Percentiles rank a stretch among this genome's conserved stretches.
These are phyloP conservation scores for Fulmarus glacialis DNA, from an alignment of 2,113 vertebrate genomes.

Conservation along the genomic window DNA sequence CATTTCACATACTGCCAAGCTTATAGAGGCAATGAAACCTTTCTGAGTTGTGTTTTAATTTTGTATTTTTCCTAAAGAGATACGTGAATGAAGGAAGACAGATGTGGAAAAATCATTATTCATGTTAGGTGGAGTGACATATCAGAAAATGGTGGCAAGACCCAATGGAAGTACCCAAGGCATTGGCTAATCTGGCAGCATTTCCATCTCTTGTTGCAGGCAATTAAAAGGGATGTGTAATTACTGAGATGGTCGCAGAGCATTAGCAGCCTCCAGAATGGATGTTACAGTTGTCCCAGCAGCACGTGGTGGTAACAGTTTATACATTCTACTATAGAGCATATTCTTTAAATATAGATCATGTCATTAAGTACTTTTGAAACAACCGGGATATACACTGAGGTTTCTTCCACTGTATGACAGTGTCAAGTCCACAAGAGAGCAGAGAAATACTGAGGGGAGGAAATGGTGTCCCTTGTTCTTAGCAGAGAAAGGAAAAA, in stretches of 20 bases:
- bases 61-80: not conserved
- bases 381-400: not conserved
- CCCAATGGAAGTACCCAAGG: not conserved
- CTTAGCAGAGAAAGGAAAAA: not conserved
- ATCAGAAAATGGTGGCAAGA: not conserved
- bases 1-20: not conserved
- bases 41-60: not conserved
- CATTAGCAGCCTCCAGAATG: not conserved
- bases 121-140: not conserved
- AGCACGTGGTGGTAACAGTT: not conserved
- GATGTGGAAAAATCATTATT: not conserved
- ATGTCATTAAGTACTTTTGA: not conserved
- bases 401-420: not conserved
- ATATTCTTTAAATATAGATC: not conserved
- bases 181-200: not conserved
- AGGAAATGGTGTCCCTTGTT: not conserved
- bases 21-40: not conserved
- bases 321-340: not conserved
- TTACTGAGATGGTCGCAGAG: not conserved
- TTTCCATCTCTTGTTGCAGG: not conserved
- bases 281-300: not conserved
- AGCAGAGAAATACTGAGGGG: not conserved
- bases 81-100: not conserved
- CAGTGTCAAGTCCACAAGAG: not conserved
- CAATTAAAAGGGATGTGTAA: not conserved